Conservation (phyloP, 2,888 invertebrate genomes). For the Lasioglossum lativentre region DNA sequence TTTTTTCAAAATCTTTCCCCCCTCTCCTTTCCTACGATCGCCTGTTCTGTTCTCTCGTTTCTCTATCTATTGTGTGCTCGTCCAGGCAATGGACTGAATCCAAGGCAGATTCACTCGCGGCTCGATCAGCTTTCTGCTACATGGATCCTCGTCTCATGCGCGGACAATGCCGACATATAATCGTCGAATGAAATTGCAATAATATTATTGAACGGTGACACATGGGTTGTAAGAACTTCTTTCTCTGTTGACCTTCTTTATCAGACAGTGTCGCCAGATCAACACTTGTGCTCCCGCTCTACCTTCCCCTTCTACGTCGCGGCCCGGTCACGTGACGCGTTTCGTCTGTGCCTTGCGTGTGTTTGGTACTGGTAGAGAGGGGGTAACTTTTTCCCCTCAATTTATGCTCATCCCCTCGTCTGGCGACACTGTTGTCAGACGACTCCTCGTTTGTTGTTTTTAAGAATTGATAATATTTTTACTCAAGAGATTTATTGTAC, state of each 20-base stretch:
- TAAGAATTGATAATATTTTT: too few relatives aligned
- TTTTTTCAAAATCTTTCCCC: conserved; percentile 57
- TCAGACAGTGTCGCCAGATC: too few relatives aligned
- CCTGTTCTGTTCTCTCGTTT: conserved; percentile 3
- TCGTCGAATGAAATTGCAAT: conserved; percentile 16
- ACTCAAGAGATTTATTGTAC: too few relatives aligned
- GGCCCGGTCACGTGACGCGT: too few relatives aligned
- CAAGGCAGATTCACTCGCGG: conserved; percentile 1
- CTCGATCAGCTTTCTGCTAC: neutral
- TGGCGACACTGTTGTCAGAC: too few relatives aligned
- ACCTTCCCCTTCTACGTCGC: too few relatives aligned
- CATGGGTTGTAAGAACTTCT: conserved; percentile 8
- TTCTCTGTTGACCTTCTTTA: neutral
- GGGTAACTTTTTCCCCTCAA: too few relatives aligned
- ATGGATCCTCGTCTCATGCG: neutral
- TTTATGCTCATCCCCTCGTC: too few relatives aligned
- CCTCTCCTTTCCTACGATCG: neutral
- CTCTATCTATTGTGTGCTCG: conserved; percentile 27
- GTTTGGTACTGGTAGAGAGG: too few relatives aligned
- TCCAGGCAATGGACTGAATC: conserved; percentile 25
- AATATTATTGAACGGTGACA: conserved; percentile 29
- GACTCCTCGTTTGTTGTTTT: too few relatives aligned
- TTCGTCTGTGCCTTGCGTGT: too few relatives aligned
- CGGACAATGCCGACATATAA: neutral
- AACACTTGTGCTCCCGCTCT: too few relatives aligned